Conservation (phyloP, 2,113 vertebrate genomes). For the Salminus brasiliensis region DNA sequence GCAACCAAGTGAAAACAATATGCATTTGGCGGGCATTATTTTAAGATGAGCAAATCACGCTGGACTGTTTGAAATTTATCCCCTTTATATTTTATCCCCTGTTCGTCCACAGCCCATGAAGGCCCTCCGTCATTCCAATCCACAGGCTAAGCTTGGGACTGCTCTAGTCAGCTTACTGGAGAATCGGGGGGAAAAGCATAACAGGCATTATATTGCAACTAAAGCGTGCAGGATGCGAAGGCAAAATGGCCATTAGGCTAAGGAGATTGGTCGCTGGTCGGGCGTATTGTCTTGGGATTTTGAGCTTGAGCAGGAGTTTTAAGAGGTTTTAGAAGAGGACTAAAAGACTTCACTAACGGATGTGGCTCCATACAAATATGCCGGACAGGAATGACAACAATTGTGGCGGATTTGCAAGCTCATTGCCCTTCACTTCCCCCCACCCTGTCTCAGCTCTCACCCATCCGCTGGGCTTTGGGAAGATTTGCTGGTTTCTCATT, state of each 20-base stretch:
- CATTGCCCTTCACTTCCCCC: slow-evolving; percentile 35
- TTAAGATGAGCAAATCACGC: slow-evolving; percentile 40
- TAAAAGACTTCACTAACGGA: slow-evolving; percentile 51
- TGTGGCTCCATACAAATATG: slow-evolving; percentile 38
- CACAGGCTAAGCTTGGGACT: neutral
- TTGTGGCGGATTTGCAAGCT: slow-evolving; percentile 55
- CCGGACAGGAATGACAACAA: slow-evolving; percentile 32
- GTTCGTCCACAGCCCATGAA: neutral
- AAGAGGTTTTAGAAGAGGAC: slow-evolving; percentile 58
- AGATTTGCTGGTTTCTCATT: slow-evolving; percentile 71
- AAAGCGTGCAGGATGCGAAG: slow-evolving; percentile 15
- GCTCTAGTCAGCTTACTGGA: slow-evolving; percentile 40
- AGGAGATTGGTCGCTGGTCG: slow-evolving; percentile 38
- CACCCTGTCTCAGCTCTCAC: neutral
- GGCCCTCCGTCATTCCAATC: slow-evolving; percentile 24
- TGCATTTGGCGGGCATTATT: slow-evolving; percentile 29
- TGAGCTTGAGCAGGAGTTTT: slow-evolving; percentile 45
- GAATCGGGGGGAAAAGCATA: neutral
- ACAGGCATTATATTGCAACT: neutral
- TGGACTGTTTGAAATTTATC: slow-evolving; percentile 38
- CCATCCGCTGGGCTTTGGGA: slow-evolving; percentile 40
- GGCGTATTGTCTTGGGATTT: slow-evolving; percentile 56
- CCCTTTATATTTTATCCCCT: slow-evolving; percentile 3
- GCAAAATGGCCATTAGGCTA: slow-evolving; percentile 43
- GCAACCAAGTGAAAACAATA: slow-evolving; percentile 42